Conservation (phyloP, 2,797 vertebrate species). For the Cetoscarus ocellatus region DNA sequence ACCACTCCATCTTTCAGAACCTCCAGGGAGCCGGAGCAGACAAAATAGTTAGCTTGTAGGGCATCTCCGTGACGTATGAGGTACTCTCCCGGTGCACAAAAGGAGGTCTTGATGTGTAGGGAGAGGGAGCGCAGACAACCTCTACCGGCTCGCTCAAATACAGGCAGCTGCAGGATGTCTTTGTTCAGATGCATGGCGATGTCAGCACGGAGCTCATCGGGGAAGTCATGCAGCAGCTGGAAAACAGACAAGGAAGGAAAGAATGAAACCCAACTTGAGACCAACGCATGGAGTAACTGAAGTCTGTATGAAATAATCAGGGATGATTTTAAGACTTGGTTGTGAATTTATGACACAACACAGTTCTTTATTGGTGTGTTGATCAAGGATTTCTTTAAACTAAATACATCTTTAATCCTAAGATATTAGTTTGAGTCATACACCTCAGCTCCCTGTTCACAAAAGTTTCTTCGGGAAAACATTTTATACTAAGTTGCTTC, state of each 20-base stretch:
- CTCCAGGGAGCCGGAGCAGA: conserved; percentile 96
- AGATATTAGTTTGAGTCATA: no score
- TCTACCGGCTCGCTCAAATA: conserved; percentile 92
- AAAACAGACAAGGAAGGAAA: background rate
- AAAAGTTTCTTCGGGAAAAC: no score
- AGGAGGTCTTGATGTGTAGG: conserved; percentile 95
- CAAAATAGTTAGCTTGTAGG: conserved; percentile 94
- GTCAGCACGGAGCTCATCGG: conserved; percentile 93
- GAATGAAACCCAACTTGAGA: background rate
- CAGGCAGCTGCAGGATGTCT: conserved; percentile 95
- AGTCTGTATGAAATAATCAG: no score
- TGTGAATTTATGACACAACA: no score
- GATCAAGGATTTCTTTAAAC: no score
- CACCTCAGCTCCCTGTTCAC: no score
- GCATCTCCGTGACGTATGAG: conserved; percentile 94
- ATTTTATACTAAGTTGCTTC: no score
- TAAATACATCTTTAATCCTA: no score
- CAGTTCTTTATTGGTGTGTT: no score
- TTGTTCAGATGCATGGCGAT: conserved; percentile 98
- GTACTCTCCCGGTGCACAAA: conserved; percentile 96
- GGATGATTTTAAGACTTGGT: no score
- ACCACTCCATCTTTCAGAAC: conserved; percentile 94
- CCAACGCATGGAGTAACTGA: no score
- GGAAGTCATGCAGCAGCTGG: conserved; percentile 95
- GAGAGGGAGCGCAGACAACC: conserved; percentile 96